Conservation (phyloP, 2,113 vertebrate species). For the Carassius carassius region DNA sequence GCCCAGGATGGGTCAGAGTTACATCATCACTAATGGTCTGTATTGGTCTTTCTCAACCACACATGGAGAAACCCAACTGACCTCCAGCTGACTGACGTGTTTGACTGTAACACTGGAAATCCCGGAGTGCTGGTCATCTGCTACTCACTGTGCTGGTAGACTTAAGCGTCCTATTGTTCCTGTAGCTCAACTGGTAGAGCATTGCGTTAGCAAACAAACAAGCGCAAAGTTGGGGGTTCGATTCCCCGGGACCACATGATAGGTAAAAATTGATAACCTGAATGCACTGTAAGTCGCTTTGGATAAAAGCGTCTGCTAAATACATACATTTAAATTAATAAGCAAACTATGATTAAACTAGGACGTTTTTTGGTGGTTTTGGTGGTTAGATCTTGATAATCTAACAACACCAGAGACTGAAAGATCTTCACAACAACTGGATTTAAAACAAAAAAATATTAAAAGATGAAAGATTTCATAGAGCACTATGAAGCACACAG, state of each 20-base stretch:
- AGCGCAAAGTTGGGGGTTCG: too few species aligned
- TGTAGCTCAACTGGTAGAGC: too few species aligned
- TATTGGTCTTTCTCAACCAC: conserved; percentile 17
- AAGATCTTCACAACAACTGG: too few species aligned
- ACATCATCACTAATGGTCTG: conserved; percentile 1
- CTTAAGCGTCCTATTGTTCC: too few species aligned
- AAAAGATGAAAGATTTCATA: not conserved
- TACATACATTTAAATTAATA: too few species aligned
- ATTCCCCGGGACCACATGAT: too few species aligned
- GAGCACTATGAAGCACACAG: not conserved
- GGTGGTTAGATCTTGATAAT: too few species aligned
- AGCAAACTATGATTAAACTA: not conserved
- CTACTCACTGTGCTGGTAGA: conserved; percentile 21
- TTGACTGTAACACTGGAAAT: conserved; percentile 8
- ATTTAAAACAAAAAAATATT: not conserved
- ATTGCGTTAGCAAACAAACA: too few species aligned
- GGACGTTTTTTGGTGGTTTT: not conserved
- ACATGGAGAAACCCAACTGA: not conserved
- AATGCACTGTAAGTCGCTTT: too few species aligned
- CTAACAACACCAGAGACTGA: too few species aligned
- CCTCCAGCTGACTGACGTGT: not conserved
- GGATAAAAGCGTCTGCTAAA: too few species aligned
- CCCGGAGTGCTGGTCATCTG: conserved; percentile 33
- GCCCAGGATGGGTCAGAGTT: not conserved
- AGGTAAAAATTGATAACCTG: too few species aligned